Conservation (phyloP, 2,113 vertebrate species). For the Paedocypris sp. region DNA sequence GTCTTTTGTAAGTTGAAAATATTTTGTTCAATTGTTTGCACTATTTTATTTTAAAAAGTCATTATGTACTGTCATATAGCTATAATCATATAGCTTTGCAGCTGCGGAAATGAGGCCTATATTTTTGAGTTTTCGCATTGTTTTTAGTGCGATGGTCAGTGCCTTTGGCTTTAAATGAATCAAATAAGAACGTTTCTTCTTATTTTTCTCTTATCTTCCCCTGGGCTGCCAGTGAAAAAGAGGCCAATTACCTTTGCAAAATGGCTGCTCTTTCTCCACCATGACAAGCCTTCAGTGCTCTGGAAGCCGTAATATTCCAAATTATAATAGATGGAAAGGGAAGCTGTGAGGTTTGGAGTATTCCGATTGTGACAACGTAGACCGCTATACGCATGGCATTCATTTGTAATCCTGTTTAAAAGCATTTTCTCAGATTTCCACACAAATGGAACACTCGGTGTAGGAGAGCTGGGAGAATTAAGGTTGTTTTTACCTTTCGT, state of each 20-base stretch:
- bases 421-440: conserved; percentile 46
- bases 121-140: conserved; percentile 14
- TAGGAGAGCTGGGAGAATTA: conserved; percentile 17
- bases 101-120: neutral
- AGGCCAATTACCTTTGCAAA: conserved; percentile 54
- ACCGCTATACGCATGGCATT: conserved; percentile 29
- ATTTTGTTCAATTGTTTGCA: no score
- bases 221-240: conserved; percentile 34
- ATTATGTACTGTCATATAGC: no score
- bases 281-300: conserved; percentile 37
- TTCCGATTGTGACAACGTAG: conserved; percentile 42
- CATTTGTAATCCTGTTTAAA: conserved; percentile 54
- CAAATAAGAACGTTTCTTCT: conserved; percentile 19
- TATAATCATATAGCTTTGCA: neutral
- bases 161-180: conserved; percentile 36
- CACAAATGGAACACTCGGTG: conserved; percentile 35
- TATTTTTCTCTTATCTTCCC: neutral
- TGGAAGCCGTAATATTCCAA: conserved; percentile 34
- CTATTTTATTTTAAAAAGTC: no score
- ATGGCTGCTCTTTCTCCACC: conserved; percentile 34
- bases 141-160: conserved; percentile 28
- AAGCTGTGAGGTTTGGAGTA: conserved; percentile 29
- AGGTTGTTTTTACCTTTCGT: conserved; percentile 32
- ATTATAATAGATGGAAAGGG: conserved; percentile 28
- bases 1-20: no score